Conservation (phyloP, 2,888 invertebrate genomes). For the Yponomeuta sedellus region DNA sequence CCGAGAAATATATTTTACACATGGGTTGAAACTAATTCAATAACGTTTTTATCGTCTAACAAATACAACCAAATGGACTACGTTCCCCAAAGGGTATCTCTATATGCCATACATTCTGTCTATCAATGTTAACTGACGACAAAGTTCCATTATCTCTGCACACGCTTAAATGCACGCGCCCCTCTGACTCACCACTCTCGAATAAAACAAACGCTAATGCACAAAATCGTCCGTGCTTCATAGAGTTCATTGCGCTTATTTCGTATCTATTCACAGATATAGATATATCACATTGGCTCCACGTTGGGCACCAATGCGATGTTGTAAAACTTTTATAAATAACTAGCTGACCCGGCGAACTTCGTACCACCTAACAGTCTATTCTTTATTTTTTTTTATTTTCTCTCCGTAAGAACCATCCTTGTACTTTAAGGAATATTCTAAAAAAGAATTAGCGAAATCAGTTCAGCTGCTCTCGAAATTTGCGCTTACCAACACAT, state of each 20-base stretch:
- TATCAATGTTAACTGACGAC: not conserved
- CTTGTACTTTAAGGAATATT: too few relatives aligned
- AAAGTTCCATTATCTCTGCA: constrained; percentile 1
- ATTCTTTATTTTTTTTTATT: too few relatives aligned
- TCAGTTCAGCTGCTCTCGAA: too few relatives aligned
- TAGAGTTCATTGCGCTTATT: constrained; percentile 35
- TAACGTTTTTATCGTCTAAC: not conserved
- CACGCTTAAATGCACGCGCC: not conserved
- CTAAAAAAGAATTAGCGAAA: too few relatives aligned
- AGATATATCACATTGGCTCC: too few relatives aligned
- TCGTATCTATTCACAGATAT: not conserved
- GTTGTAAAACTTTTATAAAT: too few relatives aligned
- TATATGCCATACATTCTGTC: not conserved
- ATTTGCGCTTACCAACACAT: too few relatives aligned
- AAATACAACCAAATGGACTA: not conserved
- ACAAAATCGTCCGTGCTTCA: constrained; percentile 42
- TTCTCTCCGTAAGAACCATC: too few relatives aligned
- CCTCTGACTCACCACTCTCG: constrained; percentile 21
- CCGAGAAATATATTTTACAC: too few relatives aligned
- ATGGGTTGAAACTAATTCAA: not conserved
- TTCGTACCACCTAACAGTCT: too few relatives aligned
- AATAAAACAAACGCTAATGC: constrained; percentile 51
- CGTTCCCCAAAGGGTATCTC: not conserved
- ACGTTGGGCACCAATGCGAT: too few relatives aligned
- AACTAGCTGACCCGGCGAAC: too few relatives aligned